Percentiles rank a stretch among this genome's conserved stretches.
These are phyloP conservation scores for Drosophila kikkawai DNA, from an alignment of 1,140 invertebrate genomes.

Conservation along the genomic window DNA sequence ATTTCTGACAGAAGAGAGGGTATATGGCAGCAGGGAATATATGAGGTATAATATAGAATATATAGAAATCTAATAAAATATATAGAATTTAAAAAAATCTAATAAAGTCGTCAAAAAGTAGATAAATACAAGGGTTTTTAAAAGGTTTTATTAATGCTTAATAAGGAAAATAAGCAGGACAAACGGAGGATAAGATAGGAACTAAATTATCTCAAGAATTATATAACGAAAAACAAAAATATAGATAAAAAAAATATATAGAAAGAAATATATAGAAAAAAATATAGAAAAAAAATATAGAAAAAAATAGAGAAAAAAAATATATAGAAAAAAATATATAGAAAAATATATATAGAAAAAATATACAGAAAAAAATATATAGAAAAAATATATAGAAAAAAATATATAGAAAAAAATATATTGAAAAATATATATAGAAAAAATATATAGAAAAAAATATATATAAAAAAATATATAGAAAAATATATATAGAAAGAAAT, in stretches of 20 bases:
- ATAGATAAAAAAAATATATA: no score
- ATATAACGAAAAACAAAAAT: background rate
- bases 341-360: background rate
- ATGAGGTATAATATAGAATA: background rate
- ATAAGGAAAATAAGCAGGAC: conserved; percentile 2
- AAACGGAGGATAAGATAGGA: background rate
- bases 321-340: no score
- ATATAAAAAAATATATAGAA: no score
- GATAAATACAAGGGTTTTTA: background rate
- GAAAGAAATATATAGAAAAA: no score
- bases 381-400: no score
- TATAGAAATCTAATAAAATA: background rate
- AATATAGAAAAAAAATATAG: no score
- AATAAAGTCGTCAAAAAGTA: background rate
- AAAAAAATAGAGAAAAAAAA: no score
- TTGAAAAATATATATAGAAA: background rate
- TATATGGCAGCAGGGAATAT: background rate
- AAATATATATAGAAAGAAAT: no score
- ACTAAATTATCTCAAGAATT: background rate
- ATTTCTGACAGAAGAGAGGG: conserved; percentile 35
- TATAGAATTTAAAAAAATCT: no score
- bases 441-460: no score
- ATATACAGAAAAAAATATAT: no score
- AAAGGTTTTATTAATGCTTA: background rate
- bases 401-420: no score